Conservation (phyloP, 92 coral and sea anemone genomes). For the Epizoanthus stellaris region DNA sequence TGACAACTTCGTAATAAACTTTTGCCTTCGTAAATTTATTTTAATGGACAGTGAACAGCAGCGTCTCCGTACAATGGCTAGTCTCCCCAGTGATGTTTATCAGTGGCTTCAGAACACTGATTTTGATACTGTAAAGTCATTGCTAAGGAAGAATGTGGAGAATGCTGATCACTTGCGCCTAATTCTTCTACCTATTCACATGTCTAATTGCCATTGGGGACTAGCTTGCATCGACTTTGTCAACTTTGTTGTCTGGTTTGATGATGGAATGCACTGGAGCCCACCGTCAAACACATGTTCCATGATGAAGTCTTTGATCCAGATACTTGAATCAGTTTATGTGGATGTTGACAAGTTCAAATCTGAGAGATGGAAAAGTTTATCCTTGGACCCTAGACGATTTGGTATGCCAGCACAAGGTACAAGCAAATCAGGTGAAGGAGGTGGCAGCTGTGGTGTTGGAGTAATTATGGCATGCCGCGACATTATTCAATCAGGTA, state of each 20-base stretch:
- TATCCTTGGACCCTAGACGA: background rate
- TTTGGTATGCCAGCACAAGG: constrained; percentile 25
- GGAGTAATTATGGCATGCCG: constrained; percentile 13
- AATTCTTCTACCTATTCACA: constrained; percentile 24
- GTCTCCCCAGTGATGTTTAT: constrained; percentile 19
- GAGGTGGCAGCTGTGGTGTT: constrained; percentile 14
- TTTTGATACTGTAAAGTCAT: background rate
- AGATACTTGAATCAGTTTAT: background rate
- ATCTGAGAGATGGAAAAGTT: background rate
- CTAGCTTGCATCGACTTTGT: constrained; percentile 18
- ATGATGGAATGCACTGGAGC: constrained; percentile 10
- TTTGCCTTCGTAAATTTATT: constrained; percentile 11
- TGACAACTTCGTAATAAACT: constrained; percentile 18
- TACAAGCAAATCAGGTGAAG: background rate
- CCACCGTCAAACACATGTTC: background rate
- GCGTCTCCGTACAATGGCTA: background rate
- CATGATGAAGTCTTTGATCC: background rate
- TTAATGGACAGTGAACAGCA: constrained; percentile 21
- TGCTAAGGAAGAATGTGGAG: background rate
- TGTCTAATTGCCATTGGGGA: constrained; percentile 28
- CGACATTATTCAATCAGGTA: background rate
- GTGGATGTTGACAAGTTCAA: background rate
- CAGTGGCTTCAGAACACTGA: constrained; percentile 10
- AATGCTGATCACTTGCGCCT: background rate
- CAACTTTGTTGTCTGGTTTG: constrained; percentile 18